Conservation (phyloP, 2,797 vertebrate species). For the Crypturellus tataupa region DNA sequence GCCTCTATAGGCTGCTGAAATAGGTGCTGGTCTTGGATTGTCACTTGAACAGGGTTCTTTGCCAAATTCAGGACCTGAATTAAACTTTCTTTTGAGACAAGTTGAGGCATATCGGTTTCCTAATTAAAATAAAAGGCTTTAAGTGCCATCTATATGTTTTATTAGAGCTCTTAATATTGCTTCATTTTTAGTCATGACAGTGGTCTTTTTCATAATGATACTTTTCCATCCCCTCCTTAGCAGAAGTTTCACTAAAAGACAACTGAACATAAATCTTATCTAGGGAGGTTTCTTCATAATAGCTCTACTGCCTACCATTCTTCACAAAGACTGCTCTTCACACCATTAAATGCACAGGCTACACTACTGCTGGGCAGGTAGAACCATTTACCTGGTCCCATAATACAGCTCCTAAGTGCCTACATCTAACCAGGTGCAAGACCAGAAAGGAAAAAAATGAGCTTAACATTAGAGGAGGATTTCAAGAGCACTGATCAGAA, state of each 20-base stretch:
- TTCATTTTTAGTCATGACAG: conserved; percentile 37
- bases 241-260: conserved; percentile 9
- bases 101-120: conserved; percentile 84
- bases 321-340: neutral
- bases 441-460: neutral
- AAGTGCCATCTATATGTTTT: conserved; percentile 50
- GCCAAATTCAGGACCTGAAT: conserved; percentile 90
- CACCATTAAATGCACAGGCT: neutral
- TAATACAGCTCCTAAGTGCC: neutral
- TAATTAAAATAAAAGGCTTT: conserved; percentile 76
- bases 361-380: neutral
- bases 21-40: conserved; percentile 59
- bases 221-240: conserved; percentile 22
- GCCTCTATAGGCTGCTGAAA: conserved; percentile 78
- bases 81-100: conserved; percentile 82
- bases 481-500: conserved; percentile 44
- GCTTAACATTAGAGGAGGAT: neutral
- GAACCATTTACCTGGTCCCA: neutral
- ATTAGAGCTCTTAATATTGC: conserved; percentile 45
- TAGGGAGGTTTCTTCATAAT: conserved; percentile 10
- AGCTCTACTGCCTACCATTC: neutral
- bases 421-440: conserved; percentile 15
- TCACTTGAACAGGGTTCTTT: conserved; percentile 78
- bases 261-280: conserved; percentile 24
- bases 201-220: conserved; percentile 40